Evolutionary conservation across 2,113 vertebrate genomes (phyloP).

Genomic region (Vulpes lagopus): DNA sequence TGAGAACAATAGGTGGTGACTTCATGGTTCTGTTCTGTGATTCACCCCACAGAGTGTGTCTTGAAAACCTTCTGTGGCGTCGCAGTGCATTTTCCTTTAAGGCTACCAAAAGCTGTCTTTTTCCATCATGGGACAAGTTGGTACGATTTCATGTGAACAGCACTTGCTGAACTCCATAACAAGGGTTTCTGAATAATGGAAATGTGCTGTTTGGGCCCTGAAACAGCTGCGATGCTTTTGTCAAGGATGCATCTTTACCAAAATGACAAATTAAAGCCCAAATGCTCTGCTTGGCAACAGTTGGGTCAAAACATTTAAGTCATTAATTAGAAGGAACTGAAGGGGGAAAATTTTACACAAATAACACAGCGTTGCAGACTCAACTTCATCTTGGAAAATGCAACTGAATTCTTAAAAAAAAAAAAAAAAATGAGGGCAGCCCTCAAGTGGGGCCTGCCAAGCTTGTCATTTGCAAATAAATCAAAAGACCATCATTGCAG

Average conservation of each 20-base stretch:
- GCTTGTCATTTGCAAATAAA: conserved; percentile 91
- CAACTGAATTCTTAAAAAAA: conserved; percentile 85
- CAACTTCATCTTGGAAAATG: conserved; percentile 84
- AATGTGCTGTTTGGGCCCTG: conserved; percentile 75
- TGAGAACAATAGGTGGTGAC: background rate
- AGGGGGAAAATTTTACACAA: conserved; percentile 73
- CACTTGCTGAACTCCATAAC: conserved; percentile 62
- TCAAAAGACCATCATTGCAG: conserved; percentile 88
- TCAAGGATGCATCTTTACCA: conserved; percentile 84
- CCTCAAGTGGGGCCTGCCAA: conserved; percentile 87
- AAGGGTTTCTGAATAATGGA: conserved; percentile 78
- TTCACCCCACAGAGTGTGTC: background rate
- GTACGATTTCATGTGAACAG: conserved; percentile 48
- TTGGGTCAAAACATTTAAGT: conserved; percentile 88
- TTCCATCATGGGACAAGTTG: conserved; percentile 46
- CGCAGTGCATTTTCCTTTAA: conserved; percentile 59
- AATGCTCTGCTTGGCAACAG: conserved; percentile 84
- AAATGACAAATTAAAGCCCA: conserved; percentile 85
- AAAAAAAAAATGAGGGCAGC: conserved; percentile 79
- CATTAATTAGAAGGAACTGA: conserved; percentile 85
- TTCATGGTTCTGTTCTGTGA: background rate
- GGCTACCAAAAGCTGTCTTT: conserved; percentile 45
- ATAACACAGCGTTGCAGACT: conserved; percentile 67
- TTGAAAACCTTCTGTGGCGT: conserved; percentile 10
- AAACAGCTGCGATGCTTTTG: conserved; percentile 79